Evolutionary conservation across 1,140 invertebrate species (phyloP).

Genomic region (Antheraea mylitta): DNA sequence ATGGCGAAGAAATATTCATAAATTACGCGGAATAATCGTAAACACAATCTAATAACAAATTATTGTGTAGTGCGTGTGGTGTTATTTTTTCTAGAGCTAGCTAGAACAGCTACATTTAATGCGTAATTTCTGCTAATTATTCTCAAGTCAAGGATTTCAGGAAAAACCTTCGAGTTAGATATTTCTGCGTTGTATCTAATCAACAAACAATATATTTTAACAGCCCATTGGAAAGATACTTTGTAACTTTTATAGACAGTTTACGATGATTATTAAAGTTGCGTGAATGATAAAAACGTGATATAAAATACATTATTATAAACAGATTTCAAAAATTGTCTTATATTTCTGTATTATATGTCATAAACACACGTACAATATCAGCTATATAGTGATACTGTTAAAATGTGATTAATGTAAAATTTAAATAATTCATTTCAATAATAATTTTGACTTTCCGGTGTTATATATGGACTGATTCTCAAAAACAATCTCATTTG

Average conservation of each 20-base stretch:
- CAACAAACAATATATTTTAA: background rate
- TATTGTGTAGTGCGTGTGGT: no score
- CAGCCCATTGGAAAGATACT: background rate
- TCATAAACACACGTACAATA: background rate
- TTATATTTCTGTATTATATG: background rate
- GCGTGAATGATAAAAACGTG: background rate
- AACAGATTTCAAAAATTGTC: background rate
- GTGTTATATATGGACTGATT: no score
- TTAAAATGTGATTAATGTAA: no score
- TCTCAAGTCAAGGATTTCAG: background rate
- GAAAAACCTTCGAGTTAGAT: background rate
- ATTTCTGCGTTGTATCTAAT: background rate
- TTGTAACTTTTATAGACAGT: background rate
- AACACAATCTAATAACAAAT: background rate
- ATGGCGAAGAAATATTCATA: slow-evolving; percentile 32
- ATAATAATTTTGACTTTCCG: no score
- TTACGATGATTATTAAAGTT: background rate
- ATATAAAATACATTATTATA: background rate
- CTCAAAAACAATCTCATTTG: background rate
- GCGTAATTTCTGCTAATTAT: background rate
- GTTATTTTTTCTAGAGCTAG: no score
- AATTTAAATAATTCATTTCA: no score
- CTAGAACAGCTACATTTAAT: background rate
- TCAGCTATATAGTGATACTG: no score
- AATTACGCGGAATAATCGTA: background rate